Base-by-base conservation (phyloP, 2,888 invertebrate species). In the Stictocephala bisonia region DNA sequence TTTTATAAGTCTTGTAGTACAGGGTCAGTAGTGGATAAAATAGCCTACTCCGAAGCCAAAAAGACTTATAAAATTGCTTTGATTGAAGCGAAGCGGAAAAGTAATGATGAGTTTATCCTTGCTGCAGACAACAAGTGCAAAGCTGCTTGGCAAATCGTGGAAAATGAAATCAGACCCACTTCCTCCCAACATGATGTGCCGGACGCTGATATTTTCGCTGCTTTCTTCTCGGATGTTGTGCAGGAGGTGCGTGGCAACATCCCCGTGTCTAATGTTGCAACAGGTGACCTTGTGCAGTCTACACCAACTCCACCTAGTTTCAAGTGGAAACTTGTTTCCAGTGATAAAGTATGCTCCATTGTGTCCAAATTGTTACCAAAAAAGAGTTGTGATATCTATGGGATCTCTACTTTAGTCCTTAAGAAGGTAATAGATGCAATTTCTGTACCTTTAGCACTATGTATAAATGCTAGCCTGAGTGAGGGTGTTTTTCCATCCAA, bases 381-480 rank as follows among this genome's bases (percentile, higher is more conserved):
- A 22, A 48, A 48, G 26, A 67, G 67, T 24, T 4, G 24, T 44
- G 48, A 67, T 13, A 44, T 67, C 1, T 67, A 67, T 67, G 67
- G 15, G 41, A 2, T 67, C 11, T 67, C 67, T 48, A 26, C 26
- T n/a, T 6, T n/a, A 13, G 15, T 67, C 26, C n/a, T 67, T n/a
- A 67, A 67, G 15, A 24, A 66, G 1, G 26, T 41, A 18, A 7
- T 40, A 18, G n/a, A n/a, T 7, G 22, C 6, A n/a, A 66, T 66
- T 22, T n/a, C 9, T 27, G 11, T 20, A 9, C 48, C 48, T 48
- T 15, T 67, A 1, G 20, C 48, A n/a, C 11, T 48, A 7, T 67
- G 67, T 24, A 67, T 67, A 7, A 67, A 67, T 24, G 27, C 44
- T 11, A 48, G 67, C 26, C n/a, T 67, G n/a, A 4, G 11, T 7